Percentiles rank a stretch among this genome's conserved stretches.
Evolutionary conservation across 53 echinoderm and acorn worm genomes (phyloP).

Genomic region (Antedon mediterranea): DNA sequence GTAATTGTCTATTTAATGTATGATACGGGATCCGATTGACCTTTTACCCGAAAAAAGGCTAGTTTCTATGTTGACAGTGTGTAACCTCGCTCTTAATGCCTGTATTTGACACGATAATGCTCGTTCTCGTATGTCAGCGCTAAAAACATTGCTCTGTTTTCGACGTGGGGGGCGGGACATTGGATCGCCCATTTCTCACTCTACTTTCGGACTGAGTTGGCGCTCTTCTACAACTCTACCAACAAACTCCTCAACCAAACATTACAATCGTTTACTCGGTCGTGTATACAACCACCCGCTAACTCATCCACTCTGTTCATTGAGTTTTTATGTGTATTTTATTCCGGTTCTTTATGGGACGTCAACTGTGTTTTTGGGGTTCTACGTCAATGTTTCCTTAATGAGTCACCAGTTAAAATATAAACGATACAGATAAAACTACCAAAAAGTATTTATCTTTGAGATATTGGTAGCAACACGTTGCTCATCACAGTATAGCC

Average conservation of each 20-base stretch:
- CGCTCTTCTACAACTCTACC: not conserved
- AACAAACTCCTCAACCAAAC: not conserved
- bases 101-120: not conserved
- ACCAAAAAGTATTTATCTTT: not conserved
- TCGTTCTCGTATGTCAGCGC: not conserved
- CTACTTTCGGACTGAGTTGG: not conserved
- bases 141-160: constrained; percentile 9
- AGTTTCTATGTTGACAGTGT: not conserved
- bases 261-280: not conserved
- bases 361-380: not conserved
- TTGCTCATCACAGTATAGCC: not conserved
- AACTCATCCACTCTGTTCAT: not conserved
- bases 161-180: constrained; percentile 38
- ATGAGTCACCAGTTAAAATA: constrained; percentile 69
- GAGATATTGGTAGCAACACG: not conserved
- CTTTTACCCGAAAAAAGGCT: not conserved
- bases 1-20: not conserved
- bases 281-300: not conserved
- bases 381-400: constrained; percentile 42
- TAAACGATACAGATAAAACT: constrained; percentile 4
- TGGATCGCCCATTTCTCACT: not conserved
- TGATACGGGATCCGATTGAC: not conserved
- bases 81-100: not conserved
- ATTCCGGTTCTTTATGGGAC: not conserved
- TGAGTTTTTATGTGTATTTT: not conserved